phyloP scores from a whole-genome alignment of 1,140 invertebrate species.

The Meloidogyne exigua region DNA sequence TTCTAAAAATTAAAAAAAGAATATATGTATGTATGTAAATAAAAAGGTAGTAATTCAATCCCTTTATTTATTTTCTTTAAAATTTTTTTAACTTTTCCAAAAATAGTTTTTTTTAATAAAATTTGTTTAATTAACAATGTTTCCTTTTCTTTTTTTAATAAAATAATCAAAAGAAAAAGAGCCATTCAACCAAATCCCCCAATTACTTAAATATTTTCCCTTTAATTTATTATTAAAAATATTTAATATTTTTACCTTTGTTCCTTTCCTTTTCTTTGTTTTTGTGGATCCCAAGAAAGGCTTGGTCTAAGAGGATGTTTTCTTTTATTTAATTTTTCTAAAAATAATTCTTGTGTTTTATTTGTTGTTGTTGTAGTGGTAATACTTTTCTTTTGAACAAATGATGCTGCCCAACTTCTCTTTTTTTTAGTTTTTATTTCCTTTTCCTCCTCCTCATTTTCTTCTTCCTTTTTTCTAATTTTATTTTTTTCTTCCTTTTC shows the following conservation, averaged over 20 bases:
- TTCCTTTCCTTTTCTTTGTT: conserved; percentile 32
- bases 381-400: conserved; percentile 20
- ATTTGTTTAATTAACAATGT: too few relatives aligned
- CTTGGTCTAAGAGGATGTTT: conserved; percentile 56
- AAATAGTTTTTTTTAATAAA: too few relatives aligned
- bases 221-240: not conserved
- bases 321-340: conserved; percentile 16
- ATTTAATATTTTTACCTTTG: conserved; percentile 4
- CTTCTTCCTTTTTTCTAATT: not conserved
- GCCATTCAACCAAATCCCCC: not conserved
- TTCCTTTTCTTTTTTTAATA: too few relatives aligned
- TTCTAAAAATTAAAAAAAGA: too few relatives aligned
- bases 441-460: not conserved
- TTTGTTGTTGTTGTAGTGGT: conserved; percentile 2
- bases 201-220: not conserved
- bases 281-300: conserved; percentile 62
- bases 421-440: not conserved
- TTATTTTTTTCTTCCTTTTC: not conserved
- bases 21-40: too few relatives aligned
- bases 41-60: too few relatives aligned
- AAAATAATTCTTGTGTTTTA: conserved; percentile 7
- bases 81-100: too few relatives aligned
- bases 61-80: too few relatives aligned
- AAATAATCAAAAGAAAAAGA: not conserved
- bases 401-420: not conserved